Evolutionary conservation across 2,113 vertebrate genomes (phyloP).

Genomic region (Cairina moschata): DNA sequence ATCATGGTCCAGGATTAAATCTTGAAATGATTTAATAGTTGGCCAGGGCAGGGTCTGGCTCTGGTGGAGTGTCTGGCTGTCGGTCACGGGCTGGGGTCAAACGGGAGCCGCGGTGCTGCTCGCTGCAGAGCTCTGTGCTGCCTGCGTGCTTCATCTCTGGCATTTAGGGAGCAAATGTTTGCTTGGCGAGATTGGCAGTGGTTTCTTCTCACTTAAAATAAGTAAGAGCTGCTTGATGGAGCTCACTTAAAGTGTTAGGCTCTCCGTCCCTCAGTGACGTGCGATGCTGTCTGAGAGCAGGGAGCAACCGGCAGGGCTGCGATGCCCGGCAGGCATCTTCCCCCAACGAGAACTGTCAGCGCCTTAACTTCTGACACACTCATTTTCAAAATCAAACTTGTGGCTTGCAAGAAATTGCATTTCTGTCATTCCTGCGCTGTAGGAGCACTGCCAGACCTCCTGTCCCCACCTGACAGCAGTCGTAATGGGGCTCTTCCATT

Average conservation of each 20-base stretch:
- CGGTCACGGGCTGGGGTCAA: accelerated
- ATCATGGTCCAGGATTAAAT: not conserved
- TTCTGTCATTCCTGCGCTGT: not conserved
- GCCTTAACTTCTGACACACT: not conserved
- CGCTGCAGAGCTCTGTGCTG: not conserved
- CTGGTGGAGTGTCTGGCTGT: not conserved
- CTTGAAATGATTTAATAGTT: not conserved
- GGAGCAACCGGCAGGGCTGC: not conserved
- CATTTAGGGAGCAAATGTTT: not conserved
- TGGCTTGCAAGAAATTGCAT: not conserved
- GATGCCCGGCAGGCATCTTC: not conserved
- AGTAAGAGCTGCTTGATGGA: not conserved
- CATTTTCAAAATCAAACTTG: not conserved
- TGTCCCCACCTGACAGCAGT: not conserved
- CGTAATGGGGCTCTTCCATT: not conserved
- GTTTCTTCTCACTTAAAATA: not conserved
- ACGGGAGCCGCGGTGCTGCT: not conserved
- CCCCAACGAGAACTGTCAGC: not conserved
- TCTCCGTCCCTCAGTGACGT: not conserved
- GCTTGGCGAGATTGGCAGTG: not conserved
- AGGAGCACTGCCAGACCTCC: not conserved
- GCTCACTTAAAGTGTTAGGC: too few relatives aligned
- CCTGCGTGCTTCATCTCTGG: not conserved
- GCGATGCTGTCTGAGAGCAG: accelerated
- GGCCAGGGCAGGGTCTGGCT: not conserved